Percentiles rank a stretch among this genome's conserved stretches.
phyloP scores from a whole-genome alignment of 2,797 vertebrate genomes.

The Neosalanx taihuensis region DNA sequence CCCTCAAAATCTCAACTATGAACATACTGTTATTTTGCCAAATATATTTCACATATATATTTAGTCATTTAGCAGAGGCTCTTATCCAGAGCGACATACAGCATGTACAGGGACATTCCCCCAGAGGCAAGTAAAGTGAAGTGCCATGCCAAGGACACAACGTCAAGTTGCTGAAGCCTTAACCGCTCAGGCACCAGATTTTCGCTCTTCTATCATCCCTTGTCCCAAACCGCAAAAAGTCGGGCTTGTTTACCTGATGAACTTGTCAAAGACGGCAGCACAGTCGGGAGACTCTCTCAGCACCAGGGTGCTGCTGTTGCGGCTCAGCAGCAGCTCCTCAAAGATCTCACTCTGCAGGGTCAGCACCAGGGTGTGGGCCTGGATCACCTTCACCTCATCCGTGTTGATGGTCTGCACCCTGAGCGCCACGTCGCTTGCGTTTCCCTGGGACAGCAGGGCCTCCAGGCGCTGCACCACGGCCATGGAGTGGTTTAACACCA shows the following conservation, averaged over 20 bases:
- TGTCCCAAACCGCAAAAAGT: neutral
- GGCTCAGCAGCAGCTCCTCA: slow-evolving; percentile 72
- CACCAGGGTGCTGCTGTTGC: slow-evolving; percentile 65
- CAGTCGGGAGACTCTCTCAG: slow-evolving; percentile 69
- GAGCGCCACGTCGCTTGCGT: slow-evolving; percentile 81
- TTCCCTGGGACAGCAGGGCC: slow-evolving; percentile 80
- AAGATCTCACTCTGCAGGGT: slow-evolving; percentile 80
- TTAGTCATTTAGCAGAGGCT: too few species aligned
- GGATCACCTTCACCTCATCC: slow-evolving; percentile 87
- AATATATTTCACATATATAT: too few species aligned
- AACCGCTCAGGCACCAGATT: too few species aligned
- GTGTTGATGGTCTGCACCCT: slow-evolving; percentile 75
- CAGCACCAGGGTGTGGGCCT: slow-evolving; percentile 79
- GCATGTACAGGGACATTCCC: too few species aligned
- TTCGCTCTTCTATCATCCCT: too few species aligned
- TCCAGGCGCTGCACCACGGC: slow-evolving; percentile 85
- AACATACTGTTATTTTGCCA: too few species aligned
- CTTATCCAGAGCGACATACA: too few species aligned
- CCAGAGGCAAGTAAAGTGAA: too few species aligned
- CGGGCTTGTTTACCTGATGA: slow-evolving; percentile 69
- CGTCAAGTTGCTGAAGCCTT: too few species aligned
- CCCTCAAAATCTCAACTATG: too few species aligned
- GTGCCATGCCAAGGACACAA: too few species aligned
- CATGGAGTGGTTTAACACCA: slow-evolving; percentile 90
- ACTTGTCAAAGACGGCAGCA: slow-evolving; percentile 77